A percentile compares a stretch with the other conserved stretches of the same genome.
phyloP scores from a whole-genome alignment of 2,113 vertebrate species.

The Megalops atlanticus region DNA sequence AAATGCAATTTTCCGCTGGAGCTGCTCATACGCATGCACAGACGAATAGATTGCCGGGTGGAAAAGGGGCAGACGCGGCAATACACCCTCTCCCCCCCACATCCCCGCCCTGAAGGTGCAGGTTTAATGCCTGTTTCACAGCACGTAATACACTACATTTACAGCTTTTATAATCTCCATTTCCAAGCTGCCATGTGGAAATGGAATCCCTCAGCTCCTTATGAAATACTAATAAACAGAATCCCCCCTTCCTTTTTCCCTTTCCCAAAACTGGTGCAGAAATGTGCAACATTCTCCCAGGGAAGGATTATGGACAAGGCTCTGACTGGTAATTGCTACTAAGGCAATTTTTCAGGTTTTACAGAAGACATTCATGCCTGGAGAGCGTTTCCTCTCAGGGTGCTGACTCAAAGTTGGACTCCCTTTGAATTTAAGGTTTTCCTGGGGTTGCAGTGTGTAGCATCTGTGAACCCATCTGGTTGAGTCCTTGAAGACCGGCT shows the following conservation, averaged over 20 bases:
- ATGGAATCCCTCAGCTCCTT: slow-evolving; percentile 45
- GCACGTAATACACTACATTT: slow-evolving; percentile 75
- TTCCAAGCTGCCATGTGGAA: slow-evolving; percentile 63
- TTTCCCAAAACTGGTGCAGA: slow-evolving; percentile 32
- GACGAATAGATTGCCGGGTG: too few species aligned
- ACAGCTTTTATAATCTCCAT: slow-evolving; percentile 70
- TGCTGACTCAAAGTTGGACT: too few species aligned
- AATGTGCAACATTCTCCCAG: slow-evolving; percentile 47
- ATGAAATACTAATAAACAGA: slow-evolving; percentile 65
- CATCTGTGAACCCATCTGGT: too few species aligned
- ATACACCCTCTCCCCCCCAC: too few species aligned
- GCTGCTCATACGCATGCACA: slow-evolving; percentile 73
- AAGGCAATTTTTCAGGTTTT: slow-evolving; percentile 35
- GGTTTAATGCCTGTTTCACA: slow-evolving; percentile 70
- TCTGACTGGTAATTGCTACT: slow-evolving; percentile 42
- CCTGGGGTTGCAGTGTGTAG: too few species aligned
- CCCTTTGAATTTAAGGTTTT: too few species aligned
- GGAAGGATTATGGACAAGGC: slow-evolving; percentile 37
- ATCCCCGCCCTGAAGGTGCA: slow-evolving; percentile 57
- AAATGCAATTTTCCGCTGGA: slow-evolving; percentile 4
- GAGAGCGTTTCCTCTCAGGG: too few species aligned
- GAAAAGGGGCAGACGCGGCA: slow-evolving; percentile 64
- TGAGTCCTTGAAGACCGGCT: too few species aligned
- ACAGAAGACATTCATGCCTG: too few species aligned
- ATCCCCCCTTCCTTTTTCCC: slow-evolving; percentile 32